These are phyloP conservation scores for Psilanteris sp. DNA, from an alignment of 1,140 invertebrate species.

Conservation along the genomic window DNA sequence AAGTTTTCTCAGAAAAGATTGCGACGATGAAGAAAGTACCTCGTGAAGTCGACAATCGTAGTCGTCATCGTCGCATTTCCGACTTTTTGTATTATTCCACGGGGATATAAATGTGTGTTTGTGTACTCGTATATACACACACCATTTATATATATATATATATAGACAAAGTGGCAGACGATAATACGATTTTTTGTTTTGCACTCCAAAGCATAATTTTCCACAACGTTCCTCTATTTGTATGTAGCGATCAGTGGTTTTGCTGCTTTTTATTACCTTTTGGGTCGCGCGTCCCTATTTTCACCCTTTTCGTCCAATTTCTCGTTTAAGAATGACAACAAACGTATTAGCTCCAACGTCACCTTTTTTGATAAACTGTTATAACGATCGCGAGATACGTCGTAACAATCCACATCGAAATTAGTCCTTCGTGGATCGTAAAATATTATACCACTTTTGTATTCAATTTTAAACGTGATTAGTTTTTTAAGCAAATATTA, in stretches of 20 bases:
- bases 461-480: conserved; percentile 17
- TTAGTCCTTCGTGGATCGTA: conserved; percentile 6
- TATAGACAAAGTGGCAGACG: conserved; percentile 36
- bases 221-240: conserved; percentile 3
- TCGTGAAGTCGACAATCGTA: conserved; percentile 71
- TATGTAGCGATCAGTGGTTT: neutral
- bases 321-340: conserved; percentile 49
- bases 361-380: conserved; percentile 42
- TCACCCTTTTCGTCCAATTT: conserved; percentile 38
- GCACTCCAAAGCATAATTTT: conserved; percentile 47
- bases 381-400: conserved; percentile 17
- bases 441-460: neutral
- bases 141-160: too few species aligned
- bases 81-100: conserved; percentile 35
- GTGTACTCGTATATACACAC: too few species aligned
- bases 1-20: conserved; percentile 61
- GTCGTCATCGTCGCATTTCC: conserved; percentile 17
- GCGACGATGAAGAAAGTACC: conserved; percentile 69
- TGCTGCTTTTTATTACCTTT: conserved; percentile 29
- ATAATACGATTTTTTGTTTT: conserved; percentile 50
- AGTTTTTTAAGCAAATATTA: conserved; percentile 6
- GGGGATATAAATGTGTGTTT: too few species aligned
- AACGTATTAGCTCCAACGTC: conserved; percentile 28
- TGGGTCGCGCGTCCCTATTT: conserved; percentile 13
- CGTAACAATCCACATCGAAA: conserved; percentile 17